These are phyloP conservation scores for Sinonovacula constricta DNA, from an alignment of 1,140 invertebrate genomes.

Conservation along the genomic window DNA sequence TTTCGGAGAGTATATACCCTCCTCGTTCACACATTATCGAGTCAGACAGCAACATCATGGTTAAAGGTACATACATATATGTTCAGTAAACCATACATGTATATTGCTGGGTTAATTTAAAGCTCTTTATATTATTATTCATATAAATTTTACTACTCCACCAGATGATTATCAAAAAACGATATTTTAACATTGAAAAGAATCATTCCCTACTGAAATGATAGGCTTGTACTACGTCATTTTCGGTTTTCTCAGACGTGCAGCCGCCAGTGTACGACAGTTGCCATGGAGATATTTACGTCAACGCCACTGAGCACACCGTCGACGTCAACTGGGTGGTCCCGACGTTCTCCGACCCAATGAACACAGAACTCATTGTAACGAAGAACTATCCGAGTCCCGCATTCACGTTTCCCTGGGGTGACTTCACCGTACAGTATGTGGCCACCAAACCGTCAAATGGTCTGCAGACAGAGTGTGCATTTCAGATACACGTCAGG, in stretches of 20 bases:
- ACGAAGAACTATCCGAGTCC: slow-evolving; percentile 52
- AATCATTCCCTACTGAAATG: neutral
- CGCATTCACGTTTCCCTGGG: slow-evolving; percentile 56
- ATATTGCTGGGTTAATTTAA: neutral
- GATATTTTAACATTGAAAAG: neutral
- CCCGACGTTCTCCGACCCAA: slow-evolving; percentile 56
- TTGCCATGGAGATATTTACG: slow-evolving; percentile 34
- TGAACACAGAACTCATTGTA: slow-evolving; percentile 35
- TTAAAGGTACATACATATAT: neutral
- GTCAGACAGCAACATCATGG: no score
- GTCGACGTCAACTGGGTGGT: slow-evolving; percentile 45
- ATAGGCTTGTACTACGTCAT: no score
- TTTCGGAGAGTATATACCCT: no score
- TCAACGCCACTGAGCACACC: slow-evolving; percentile 10
- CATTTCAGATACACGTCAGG: slow-evolving; percentile 52
- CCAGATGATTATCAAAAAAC: neutral
- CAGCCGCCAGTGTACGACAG: slow-evolving; percentile 54
- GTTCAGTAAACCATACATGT: neutral
- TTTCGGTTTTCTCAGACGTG: no score
- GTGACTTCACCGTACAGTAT: slow-evolving; percentile 57
- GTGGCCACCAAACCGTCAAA: slow-evolving; percentile 55
- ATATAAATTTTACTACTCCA: neutral
- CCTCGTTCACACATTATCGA: no score
- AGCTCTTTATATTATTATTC: neutral
- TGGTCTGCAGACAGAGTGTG: slow-evolving; percentile 56